These are phyloP conservation scores for Lemur catta DNA, from an alignment of 2,797 vertebrate species.

Conservation along the genomic window DNA sequence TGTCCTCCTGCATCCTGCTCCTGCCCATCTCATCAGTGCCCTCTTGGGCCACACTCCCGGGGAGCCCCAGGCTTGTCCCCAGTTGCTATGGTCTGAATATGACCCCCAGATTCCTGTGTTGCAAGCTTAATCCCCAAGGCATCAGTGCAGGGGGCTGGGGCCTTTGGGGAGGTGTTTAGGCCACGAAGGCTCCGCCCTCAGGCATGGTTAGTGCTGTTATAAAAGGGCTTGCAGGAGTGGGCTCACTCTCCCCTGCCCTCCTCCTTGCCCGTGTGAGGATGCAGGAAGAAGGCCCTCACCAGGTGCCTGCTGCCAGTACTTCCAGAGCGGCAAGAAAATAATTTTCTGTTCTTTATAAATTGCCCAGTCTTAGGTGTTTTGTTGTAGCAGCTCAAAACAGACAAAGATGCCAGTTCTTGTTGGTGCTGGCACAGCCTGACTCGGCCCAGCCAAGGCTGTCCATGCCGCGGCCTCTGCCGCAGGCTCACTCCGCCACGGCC, in stretches of 20 bases:
- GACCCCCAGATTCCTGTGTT: neutral
- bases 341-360: neutral
- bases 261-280: neutral
- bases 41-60: neutral
- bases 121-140: neutral
- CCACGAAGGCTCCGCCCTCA: rapidly evolving
- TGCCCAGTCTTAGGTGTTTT: neutral
- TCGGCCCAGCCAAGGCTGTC: neutral
- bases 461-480: neutral
- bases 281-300: neutral
- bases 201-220: too few relatives aligned
- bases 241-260: neutral
- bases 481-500: neutral
- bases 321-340: neutral
- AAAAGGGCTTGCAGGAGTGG: neutral
- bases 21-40: neutral
- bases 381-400: neutral
- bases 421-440: too few relatives aligned
- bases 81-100: neutral
- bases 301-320: neutral
- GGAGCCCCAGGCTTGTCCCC: neutral
- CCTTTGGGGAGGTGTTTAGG: neutral
- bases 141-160: neutral
- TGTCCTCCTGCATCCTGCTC: neutral
- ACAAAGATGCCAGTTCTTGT: neutral